Conservation (phyloP, 2,888 invertebrate species). For the Meteorus colon region DNA sequence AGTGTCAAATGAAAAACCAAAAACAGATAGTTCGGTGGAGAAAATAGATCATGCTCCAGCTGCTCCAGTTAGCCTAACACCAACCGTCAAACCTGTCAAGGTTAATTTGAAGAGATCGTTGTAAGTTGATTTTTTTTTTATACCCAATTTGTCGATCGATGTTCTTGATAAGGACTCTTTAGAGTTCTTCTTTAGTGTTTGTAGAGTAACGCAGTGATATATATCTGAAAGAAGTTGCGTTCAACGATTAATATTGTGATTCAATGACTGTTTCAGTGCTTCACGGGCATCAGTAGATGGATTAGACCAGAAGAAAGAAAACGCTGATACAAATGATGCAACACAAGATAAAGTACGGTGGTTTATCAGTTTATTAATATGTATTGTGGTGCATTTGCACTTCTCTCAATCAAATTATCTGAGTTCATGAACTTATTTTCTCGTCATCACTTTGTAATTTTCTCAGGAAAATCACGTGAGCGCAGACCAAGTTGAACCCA, state of each 20-base stretch:
- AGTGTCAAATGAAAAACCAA: slow-evolving; percentile 53
- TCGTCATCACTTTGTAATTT: slow-evolving; percentile 9
- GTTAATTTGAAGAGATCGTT: slow-evolving; percentile 71
- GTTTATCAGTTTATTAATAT: slow-evolving; percentile 30
- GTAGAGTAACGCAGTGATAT: too few species aligned
- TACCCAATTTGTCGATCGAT: slow-evolving; percentile 8
- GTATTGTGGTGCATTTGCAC: slow-evolving; percentile 5
- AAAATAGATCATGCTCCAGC: slow-evolving; percentile 50
- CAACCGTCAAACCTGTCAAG: slow-evolving; percentile 65
- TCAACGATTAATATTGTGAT: too few species aligned
- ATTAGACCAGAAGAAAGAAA: slow-evolving; percentile 59
- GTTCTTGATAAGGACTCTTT: too few species aligned
- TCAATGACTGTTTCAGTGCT: slow-evolving; percentile 54
- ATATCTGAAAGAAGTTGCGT: too few species aligned
- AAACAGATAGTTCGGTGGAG: slow-evolving; percentile 52
- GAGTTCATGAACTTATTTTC: neutral
- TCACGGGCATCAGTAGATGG: slow-evolving; percentile 59
- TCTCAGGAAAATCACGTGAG: slow-evolving; percentile 64
- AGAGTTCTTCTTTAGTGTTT: too few species aligned
- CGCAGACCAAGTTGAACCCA: slow-evolving; percentile 61
- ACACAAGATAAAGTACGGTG: slow-evolving; percentile 64
- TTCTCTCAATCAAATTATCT: neutral
- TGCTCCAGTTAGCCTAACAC: slow-evolving; percentile 39
- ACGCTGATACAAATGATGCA: slow-evolving; percentile 54
- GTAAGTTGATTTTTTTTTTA: slow-evolving; percentile 60